Conservation (phyloP, 2,888 invertebrate genomes). For the Ferdinandea cuprea region DNA sequence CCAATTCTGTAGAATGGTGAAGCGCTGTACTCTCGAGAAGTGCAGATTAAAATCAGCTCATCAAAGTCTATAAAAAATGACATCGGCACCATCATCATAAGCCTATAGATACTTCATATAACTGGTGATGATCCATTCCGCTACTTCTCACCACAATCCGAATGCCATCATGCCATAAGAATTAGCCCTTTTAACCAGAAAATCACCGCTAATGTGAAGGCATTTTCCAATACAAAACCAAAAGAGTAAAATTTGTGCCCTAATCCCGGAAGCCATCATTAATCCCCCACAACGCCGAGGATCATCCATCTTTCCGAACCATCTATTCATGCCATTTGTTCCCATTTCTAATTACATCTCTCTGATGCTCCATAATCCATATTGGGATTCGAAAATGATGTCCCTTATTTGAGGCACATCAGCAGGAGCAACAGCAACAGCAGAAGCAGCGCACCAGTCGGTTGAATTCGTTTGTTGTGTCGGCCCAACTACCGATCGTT, state of each 20-base stretch:
- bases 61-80: too few relatives aligned
- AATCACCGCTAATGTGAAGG: conserved; percentile 12
- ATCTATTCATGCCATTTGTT: conserved; percentile 54
- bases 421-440: too few relatives aligned
- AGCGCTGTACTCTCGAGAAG: too few relatives aligned
- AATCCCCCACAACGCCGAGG: conserved; percentile 32
- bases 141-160: too few relatives aligned
- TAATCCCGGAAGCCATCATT: conserved; percentile 66
- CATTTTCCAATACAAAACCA: conserved; percentile 10
- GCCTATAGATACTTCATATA: too few relatives aligned
- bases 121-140: too few relatives aligned
- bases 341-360: conserved; percentile 68
- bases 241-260: conserved; percentile 11
- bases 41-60: too few relatives aligned
- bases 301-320: conserved; percentile 46
- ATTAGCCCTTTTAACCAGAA: conserved; percentile 2
- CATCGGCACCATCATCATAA: too few relatives aligned
- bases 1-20: too few relatives aligned
- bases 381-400: conserved; percentile 70
- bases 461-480: conserved; percentile 49
- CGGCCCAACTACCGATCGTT: conserved; percentile 60
- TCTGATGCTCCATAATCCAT: conserved; percentile 68
- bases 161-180: conserved; percentile 3
- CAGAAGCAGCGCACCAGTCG: too few relatives aligned
- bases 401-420: conserved; percentile 65